A percentile compares a stretch with the other conserved stretches of the same genome.
Evolutionary conservation across 2,888 invertebrate genomes (phyloP).

Genomic region (Fabriciana adippe): DNA sequence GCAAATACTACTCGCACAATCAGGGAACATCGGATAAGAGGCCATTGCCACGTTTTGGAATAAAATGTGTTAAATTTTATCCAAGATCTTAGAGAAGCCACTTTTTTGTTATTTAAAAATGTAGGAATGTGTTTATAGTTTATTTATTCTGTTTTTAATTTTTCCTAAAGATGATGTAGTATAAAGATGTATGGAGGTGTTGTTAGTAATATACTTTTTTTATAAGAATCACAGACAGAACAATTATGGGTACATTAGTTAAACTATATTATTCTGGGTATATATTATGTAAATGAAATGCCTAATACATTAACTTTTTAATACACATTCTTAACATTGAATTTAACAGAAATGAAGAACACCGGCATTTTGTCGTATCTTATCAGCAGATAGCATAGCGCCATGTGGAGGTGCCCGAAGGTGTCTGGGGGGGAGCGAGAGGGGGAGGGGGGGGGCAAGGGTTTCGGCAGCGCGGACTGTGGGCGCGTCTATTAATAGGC

Average conservation of each 20-base stretch:
- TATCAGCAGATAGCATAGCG: slow-evolving; percentile 22
- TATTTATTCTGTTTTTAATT: too few relatives aligned
- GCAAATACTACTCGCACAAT: slow-evolving; percentile 15
- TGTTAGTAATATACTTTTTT: too few relatives aligned
- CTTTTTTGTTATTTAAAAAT: background rate
- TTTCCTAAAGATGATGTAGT: too few relatives aligned
- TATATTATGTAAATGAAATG: too few relatives aligned
- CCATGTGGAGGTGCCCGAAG: background rate
- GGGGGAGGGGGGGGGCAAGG: background rate
- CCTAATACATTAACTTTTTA: too few relatives aligned
- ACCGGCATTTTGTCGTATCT: slow-evolving; percentile 22
- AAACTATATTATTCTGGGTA: too few relatives aligned
- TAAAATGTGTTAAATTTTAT: background rate
- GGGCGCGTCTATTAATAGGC: slow-evolving; percentile 23
- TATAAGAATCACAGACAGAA: too few relatives aligned
- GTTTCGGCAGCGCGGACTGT: background rate
- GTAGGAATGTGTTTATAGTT: background rate
- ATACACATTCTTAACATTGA: background rate
- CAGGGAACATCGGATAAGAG: background rate
- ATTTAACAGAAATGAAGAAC: slow-evolving; percentile 15
- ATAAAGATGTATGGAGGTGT: too few relatives aligned
- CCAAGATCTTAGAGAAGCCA: background rate
- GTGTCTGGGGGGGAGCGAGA: too few relatives aligned
- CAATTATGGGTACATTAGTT: too few relatives aligned
- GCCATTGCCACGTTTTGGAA: background rate